A percentile compares a stretch with the other conserved stretches of the same genome.
These are phyloP conservation scores for Acleris emargana DNA, from an alignment of 2,888 invertebrate species.

Conservation along the genomic window DNA sequence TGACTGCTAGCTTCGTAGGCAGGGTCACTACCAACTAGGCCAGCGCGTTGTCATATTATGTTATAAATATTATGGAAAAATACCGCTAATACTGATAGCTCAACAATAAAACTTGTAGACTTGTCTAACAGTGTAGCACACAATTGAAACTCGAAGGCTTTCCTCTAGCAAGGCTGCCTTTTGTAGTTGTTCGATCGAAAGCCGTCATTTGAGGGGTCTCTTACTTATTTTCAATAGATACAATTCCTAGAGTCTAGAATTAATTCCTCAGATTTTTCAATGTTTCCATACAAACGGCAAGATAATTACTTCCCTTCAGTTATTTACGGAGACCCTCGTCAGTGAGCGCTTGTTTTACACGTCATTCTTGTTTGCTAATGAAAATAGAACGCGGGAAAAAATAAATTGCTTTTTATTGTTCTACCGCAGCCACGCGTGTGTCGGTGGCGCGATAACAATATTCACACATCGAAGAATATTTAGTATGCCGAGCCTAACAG, in stretches of 20 bases:
- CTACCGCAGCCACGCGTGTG: constrained; percentile 57
- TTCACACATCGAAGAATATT: constrained; percentile 20
- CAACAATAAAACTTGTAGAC: too few species aligned
- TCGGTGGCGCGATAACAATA: constrained; percentile 50
- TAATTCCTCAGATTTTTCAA: constrained; percentile 27
- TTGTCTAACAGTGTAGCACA: too few species aligned
- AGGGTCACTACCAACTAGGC: too few species aligned
- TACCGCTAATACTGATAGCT: too few species aligned
- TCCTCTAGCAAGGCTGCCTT: background rate
- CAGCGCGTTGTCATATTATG: too few species aligned
- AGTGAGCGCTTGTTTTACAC: constrained; percentile 77
- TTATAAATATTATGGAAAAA: too few species aligned
- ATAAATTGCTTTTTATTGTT: constrained; percentile 79
- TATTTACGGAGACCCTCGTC: constrained; percentile 77
- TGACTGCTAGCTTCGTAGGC: too few species aligned
- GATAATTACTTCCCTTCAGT: constrained; percentile 74
- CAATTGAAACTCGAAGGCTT: too few species aligned
- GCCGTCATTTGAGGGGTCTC: background rate
- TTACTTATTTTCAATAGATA: background rate
- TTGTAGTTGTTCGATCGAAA: too few species aligned
- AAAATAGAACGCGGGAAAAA: constrained; percentile 74
- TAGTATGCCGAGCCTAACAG: background rate
- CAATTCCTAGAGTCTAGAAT: constrained; percentile 9
- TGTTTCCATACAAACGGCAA: constrained; percentile 52
- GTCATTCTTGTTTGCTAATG: constrained; percentile 80